These are phyloP conservation scores for Pomacea canaliculata DNA, from an alignment of 2,888 invertebrate genomes.

Conservation along the genomic window DNA sequence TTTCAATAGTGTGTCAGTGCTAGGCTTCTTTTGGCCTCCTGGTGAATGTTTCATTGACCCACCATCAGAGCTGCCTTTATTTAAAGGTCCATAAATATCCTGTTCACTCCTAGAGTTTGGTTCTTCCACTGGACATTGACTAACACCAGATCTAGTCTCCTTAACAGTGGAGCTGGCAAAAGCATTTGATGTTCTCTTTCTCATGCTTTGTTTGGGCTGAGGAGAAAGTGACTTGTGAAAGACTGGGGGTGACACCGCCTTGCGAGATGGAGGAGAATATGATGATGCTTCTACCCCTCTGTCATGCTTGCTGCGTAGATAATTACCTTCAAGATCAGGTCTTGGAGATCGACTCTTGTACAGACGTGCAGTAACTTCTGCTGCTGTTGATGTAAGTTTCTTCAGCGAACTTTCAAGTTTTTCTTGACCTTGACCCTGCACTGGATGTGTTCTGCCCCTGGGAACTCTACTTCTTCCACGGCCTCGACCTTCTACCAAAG, in stretches of 20 bases:
- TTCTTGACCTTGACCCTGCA: slow-evolving; percentile 13
- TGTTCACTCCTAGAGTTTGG: not conserved
- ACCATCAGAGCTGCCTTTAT: not conserved
- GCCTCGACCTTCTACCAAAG: slow-evolving; percentile 13
- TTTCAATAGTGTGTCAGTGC: not conserved
- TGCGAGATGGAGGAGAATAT: slow-evolving; percentile 6
- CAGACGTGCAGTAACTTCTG: slow-evolving; percentile 49
- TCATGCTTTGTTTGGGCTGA: not conserved
- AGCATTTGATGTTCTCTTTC: not conserved
- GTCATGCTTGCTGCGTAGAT: slow-evolving; percentile 27
- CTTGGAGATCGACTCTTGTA: slow-evolving; percentile 48
- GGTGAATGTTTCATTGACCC: not conserved
- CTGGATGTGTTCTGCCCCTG: slow-evolving; percentile 2
- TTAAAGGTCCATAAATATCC: not conserved
- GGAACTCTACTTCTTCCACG: slow-evolving; percentile 11
- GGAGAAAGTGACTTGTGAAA: not conserved
- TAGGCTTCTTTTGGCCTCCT: not conserved
- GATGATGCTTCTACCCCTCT: not conserved
- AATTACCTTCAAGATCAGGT: slow-evolving; percentile 24
- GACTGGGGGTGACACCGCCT: slow-evolving; percentile 2
- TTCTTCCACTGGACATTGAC: too few relatives aligned
- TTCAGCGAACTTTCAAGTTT: slow-evolving; percentile 32
- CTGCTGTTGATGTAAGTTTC: slow-evolving; percentile 29
- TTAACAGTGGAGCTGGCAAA: not conserved
- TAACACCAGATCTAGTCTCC: not conserved